A percentile compares a stretch with the other conserved stretches of the same genome.
Evolutionary conservation across 1,140 invertebrate species (phyloP).

Genomic region (Plutomurus gul): DNA sequence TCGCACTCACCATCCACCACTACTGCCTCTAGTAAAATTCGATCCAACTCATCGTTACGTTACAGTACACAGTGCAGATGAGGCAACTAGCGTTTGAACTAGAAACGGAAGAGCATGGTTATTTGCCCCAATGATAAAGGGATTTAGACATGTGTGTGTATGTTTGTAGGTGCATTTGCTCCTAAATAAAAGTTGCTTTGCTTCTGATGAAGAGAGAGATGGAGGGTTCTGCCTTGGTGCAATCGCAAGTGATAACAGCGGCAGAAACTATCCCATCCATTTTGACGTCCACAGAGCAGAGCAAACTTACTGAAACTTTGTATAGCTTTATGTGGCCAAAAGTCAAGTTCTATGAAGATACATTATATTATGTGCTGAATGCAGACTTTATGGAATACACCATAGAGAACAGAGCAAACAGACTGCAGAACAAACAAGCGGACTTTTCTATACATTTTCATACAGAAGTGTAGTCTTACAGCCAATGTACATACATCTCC

Average conservation of each 20-base stretch:
- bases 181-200: background rate
- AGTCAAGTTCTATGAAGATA: background rate
- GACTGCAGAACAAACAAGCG: too few species aligned
- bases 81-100: background rate
- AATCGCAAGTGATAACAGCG: background rate
- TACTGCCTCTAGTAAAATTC: too few species aligned
- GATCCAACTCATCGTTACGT: too few species aligned
- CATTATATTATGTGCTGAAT: too few species aligned
- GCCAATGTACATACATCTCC: too few species aligned
- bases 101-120: constrained; percentile 2
- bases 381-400: too few species aligned
- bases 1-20: too few species aligned
- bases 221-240: constrained; percentile 5
- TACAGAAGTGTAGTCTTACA: too few species aligned
- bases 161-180: background rate
- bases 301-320: background rate
- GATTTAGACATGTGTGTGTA: background rate
- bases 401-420: too few species aligned
- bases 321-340: background rate
- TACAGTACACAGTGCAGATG: too few species aligned
- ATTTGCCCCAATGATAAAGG: background rate
- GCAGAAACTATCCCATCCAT: background rate
- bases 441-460: too few species aligned
- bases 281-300: background rate
- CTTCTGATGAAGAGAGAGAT: background rate